Conservation (phyloP, 2,797 vertebrate genomes). For the Pipistrellus nathusii region DNA sequence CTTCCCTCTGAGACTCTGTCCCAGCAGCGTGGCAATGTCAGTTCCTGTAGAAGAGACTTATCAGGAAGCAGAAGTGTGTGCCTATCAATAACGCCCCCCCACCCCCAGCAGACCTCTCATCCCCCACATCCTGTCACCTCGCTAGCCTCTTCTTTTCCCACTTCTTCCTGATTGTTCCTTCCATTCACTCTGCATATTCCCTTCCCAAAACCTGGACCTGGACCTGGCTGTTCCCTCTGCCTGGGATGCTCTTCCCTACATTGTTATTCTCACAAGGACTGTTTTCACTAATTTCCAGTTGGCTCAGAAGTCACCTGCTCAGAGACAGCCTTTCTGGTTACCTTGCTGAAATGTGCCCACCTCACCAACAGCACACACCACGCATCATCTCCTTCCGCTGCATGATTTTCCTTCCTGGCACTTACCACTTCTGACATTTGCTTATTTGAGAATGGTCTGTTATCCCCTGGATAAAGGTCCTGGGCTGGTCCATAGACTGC, state of each 20-base stretch:
- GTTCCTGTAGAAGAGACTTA: background rate
- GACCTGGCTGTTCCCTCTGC: background rate
- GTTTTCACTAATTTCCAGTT: background rate
- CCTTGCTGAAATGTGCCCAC: rapidly evolving
- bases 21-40: rapidly evolving
- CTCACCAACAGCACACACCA: background rate
- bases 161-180: background rate
- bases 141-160: background rate
- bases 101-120: background rate
- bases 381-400: rapidly evolving
- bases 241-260: background rate
- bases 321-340: background rate
- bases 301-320: background rate
- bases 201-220: background rate
- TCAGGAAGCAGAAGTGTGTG: background rate
- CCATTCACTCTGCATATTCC: background rate
- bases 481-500: background rate
- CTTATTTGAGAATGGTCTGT: background rate
- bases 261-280: background rate
- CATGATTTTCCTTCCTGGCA: background rate
- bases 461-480: background rate
- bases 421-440: rapidly evolving
- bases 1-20: background rate
- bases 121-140: background rate
- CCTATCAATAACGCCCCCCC: background rate